Base-by-base conservation (phyloP, 1,140 invertebrate species). In the Goniozus legneri region DNA sequence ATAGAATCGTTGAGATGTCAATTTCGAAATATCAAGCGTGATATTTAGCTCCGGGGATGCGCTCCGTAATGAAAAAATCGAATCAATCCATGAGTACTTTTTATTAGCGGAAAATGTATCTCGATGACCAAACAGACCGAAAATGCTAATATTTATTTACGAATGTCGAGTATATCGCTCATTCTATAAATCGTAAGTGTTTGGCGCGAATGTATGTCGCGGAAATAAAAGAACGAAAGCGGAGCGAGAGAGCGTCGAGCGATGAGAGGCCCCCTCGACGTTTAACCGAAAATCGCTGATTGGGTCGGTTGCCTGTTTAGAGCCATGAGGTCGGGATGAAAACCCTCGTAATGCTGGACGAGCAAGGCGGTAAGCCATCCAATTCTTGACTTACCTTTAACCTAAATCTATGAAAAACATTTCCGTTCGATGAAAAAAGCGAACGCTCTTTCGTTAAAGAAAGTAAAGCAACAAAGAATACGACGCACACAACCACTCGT, bases 271-370 rank as follows among this genome's bases (percentile, higher is more conserved):
- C n/a, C n/a, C 10, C 33, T 34, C 38, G 51, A 52, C 40, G 51
- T 56, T n/a, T 55, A 58, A 60, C 47, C 10, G 24, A 64, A 74
- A 68, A 64, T 62, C 65, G 73, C 68, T 77, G 70, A 76, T 73
- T 74, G 71, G n/a, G 64, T 71, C 72, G 74, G 73, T 75, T 79
- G 67, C 75, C 77, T 79, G 74, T 88, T 82, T 91, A 92, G 89
- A 90, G 89, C 84, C 88, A 91, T 81, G 89, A 91, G 83, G 88
- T 90, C 77, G 89, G 89, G 81, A 91, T 91, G 87, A 91, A 89
- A 89, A 86, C 87, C 80, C 87, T 92, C 82, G 88, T 91, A 80
- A 91, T 91, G 88, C 87, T 92, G 87, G 87, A 91, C 84, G 88
- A 91, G 80, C 89, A 91, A 90, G 89, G 89, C 86, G 89, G 89